Evolutionary conservation across 2,797 vertebrate genomes (phyloP).

Genomic region (Acridotheres tristis): DNA sequence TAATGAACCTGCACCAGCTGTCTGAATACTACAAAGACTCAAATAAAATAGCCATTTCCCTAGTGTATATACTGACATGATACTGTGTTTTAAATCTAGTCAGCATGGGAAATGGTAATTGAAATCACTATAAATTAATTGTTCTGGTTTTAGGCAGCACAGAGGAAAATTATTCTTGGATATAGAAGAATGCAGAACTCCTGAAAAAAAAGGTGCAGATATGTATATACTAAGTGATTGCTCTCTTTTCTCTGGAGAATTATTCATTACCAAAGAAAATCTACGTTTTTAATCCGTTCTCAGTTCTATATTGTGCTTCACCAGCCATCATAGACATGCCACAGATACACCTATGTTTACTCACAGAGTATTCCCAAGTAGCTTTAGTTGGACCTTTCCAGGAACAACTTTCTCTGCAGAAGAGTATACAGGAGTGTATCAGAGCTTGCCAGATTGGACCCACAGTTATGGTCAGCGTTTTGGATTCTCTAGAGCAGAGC

Average conservation of each 20-base stretch:
- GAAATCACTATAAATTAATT: slow-evolving; percentile 50
- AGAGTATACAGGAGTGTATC: not conserved
- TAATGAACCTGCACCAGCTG: slow-evolving; percentile 11
- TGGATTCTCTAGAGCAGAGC: not conserved
- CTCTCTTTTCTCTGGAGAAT: not conserved
- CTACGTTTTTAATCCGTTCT: not conserved
- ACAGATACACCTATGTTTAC: not conserved
- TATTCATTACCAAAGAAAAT: slow-evolving; percentile 1
- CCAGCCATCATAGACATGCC: not conserved
- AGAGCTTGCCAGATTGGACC: not conserved
- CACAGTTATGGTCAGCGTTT: not conserved
- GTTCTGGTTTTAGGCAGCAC: not conserved
- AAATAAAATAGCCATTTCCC: slow-evolving; percentile 32
- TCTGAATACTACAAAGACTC: slow-evolving; percentile 25
- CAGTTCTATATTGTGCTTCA: not conserved
- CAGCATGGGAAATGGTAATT: slow-evolving; percentile 9
- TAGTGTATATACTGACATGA: not conserved
- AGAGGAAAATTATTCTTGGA: not conserved
- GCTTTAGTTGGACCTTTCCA: not conserved
- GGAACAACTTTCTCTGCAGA: not conserved
- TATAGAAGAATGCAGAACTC: not conserved
- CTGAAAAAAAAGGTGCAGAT: not conserved
- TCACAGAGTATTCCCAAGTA: not conserved
- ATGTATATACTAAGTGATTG: not conserved
- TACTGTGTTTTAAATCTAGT: slow-evolving; percentile 36